Evolutionary conservation across 1,140 invertebrate genomes (phyloP), one percentile per base, ranked within the genome.

Genomic region (Cyrtorhinus lividipennis): DNA sequence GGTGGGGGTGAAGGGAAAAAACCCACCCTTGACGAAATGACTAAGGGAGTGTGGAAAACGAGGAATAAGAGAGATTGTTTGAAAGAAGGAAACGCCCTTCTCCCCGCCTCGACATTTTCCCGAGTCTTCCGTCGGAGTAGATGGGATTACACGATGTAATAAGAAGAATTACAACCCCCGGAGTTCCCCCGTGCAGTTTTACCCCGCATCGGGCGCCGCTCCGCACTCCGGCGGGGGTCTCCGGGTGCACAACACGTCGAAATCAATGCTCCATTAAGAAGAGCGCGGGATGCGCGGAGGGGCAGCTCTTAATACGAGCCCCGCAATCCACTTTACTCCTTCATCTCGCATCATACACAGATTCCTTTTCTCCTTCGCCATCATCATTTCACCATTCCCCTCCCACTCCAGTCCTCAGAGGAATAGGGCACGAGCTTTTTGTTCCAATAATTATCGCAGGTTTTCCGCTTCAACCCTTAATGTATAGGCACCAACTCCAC

Each of bases 241-340:
- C 5, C 5, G 20, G 48, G 48, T 5, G 30, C 5, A 38, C 30
- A 38, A 38, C 30, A 38, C 30, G 5, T 20, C 15, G 22, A 56
- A 56, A 56, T 56, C 48, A 56, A 56, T 56, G 48, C 48, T 56
- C 48, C 48, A 56, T 56, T 56, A 56, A 56, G 48, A 56, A 18
- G 8, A 20, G 48, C 30, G 15, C 5, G 30, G 15, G 30, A 10
- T 8, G 48, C 30, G 15, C 5, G 30, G 15, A 15, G 30, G 30
- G 30, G 30, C 15, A 56, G 48, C 48, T 56, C 48, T 56, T 56
- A 56, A 56, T 56, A n/a, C 48, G 30, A 38, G 15, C 48, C 48
- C 15, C 15, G 48, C 48, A 56, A 56, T 56, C 48, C 22, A 56
- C 48, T 56, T 56, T 56, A 56, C 15, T 18, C 48, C 22, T 23